A percentile compares a stretch with the other conserved stretches of the same genome.
phyloP scores from a whole-genome alignment of 1,140 invertebrate genomes.

The Drosophila setifemur region DNA sequence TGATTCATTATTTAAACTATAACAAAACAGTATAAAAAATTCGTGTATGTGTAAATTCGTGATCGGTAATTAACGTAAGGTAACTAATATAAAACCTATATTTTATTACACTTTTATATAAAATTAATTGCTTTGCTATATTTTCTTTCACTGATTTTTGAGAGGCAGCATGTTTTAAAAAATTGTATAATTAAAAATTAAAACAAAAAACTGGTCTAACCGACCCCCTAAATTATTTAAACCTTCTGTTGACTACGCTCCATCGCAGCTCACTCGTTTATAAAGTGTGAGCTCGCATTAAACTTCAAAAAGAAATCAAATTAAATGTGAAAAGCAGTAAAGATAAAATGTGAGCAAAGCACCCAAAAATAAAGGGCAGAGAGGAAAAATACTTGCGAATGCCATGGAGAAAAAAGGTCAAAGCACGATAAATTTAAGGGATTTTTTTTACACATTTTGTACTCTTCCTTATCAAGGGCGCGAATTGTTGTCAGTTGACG shows the following conservation, averaged over 20 bases:
- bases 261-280: constrained; percentile 8
- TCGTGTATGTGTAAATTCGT: too few species aligned
- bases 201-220: too few species aligned
- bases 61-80: too few species aligned
- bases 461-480: constrained; percentile 32
- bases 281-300: constrained; percentile 57
- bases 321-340: constrained; percentile 76
- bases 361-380: constrained; percentile 12
- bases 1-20: too few species aligned
- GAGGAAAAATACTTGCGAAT: constrained; percentile 58
- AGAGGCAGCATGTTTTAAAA: too few species aligned
- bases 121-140: too few species aligned
- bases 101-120: too few species aligned
- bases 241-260: constrained; percentile 10
- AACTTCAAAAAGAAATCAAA: constrained; percentile 81
- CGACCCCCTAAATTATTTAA: background rate
- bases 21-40: too few species aligned
- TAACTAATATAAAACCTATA: too few species aligned
- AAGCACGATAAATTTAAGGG: constrained; percentile 69
- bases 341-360: constrained; percentile 59
- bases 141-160: too few species aligned
- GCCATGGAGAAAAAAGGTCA: constrained; percentile 62
- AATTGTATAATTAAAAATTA: too few species aligned
- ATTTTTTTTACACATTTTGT: constrained; percentile 48
- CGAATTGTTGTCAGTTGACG: constrained; percentile 35